A percentile compares a stretch with the other conserved stretches of the same genome.
phyloP scores from a whole-genome alignment of 2,797 vertebrate species.

The Calcarius lapponicus region DNA sequence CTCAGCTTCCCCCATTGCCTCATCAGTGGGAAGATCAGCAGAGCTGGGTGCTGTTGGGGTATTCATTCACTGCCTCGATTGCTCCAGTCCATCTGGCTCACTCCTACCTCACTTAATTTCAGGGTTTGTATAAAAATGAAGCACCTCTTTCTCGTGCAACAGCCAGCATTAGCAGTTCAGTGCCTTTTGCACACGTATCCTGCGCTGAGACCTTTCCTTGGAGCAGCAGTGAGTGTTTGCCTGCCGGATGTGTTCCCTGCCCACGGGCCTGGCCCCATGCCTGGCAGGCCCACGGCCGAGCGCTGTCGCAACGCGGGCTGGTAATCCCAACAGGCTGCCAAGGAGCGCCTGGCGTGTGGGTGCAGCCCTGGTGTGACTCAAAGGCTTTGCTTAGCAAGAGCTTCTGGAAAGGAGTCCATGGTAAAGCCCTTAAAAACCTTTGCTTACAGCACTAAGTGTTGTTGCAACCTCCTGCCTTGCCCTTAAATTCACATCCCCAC shows the following conservation, averaged over 20 bases:
- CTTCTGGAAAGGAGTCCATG: neutral
- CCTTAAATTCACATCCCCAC: neutral
- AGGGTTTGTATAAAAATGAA: neutral
- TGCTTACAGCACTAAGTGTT: neutral
- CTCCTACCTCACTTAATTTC: neutral
- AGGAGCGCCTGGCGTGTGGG: neutral
- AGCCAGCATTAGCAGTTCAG: neutral
- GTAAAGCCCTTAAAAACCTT: neutral
- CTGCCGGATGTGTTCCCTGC: neutral
- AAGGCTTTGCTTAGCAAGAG: neutral
- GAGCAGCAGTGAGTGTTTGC: neutral
- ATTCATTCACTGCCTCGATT: neutral
- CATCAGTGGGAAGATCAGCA: neutral
- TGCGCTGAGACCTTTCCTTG: neutral
- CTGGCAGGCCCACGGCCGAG: neutral
- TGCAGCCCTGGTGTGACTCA: neutral
- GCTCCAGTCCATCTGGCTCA: neutral
- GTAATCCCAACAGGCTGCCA: neutral
- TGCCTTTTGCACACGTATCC: neutral
- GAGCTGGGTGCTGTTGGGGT: rapidly evolving
- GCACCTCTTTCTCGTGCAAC: neutral
- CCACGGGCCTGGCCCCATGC: neutral
- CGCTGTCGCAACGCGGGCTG: neutral
- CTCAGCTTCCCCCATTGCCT: neutral
- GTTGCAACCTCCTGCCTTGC: neutral